phyloP scores from a whole-genome alignment of 2,888 invertebrate species.

The Hartigia nigra region DNA sequence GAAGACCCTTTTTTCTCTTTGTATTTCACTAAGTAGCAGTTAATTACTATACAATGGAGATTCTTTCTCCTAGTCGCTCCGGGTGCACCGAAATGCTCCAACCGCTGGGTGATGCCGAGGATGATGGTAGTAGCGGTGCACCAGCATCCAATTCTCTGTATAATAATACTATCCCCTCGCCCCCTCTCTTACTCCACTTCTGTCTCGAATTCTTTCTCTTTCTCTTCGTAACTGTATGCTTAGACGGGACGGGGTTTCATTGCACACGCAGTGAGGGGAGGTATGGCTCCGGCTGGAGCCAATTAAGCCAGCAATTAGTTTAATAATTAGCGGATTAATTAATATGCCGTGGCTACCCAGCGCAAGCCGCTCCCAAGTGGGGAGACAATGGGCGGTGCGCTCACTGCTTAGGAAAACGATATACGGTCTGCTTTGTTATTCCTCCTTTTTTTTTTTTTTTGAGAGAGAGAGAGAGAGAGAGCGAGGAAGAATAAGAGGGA shows the following conservation, averaged over 20 bases:
- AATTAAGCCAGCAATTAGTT: constrained; percentile 57
- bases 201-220: neutral
- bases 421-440: neutral
- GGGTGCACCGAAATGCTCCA: neutral
- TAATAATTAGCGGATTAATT: constrained; percentile 53
- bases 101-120: neutral
- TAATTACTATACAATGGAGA: constrained; percentile 37
- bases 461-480: neutral
- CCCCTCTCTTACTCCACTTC: neutral
- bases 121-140: neutral
- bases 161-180: neutral
- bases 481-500: neutral
- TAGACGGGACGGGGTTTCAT: neutral
- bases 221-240: neutral
- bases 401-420: neutral
- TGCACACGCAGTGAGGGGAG: neutral
- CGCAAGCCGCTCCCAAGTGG: constrained; percentile 4
- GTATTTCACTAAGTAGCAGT: constrained; percentile 40
- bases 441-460: neutral
- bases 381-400: constrained; percentile 27
- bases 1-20: constrained; percentile 27
- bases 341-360: constrained; percentile 36
- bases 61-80: neutral
- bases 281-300: constrained; percentile 28
- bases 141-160: neutral